These are phyloP conservation scores for Patella pellucida DNA, from an alignment of 2,888 invertebrate genomes.

Conservation along the genomic window DNA sequence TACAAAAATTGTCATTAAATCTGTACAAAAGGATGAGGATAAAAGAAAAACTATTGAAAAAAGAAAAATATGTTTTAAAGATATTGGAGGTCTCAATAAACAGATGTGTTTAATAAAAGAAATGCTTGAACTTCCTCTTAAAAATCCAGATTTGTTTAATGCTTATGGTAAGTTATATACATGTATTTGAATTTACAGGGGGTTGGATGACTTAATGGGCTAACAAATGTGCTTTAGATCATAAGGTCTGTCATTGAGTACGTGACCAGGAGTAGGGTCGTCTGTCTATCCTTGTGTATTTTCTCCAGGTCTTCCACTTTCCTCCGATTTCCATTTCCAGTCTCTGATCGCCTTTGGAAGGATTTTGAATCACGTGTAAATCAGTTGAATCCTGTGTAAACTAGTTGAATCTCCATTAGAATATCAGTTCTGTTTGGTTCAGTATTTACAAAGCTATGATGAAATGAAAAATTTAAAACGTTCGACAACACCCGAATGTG, in stretches of 20 bases:
- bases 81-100: conserved; percentile 51
- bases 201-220: neutral
- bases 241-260: too few species aligned
- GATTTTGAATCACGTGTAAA: neutral
- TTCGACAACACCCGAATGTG: too few species aligned
- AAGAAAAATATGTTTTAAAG: conserved; percentile 34
- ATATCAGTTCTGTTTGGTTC: too few species aligned
- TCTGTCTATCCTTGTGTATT: too few species aligned
- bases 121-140: conserved; percentile 50
- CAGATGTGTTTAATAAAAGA: conserved; percentile 54
- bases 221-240: neutral
- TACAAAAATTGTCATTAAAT: conserved; percentile 34
- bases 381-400: neutral
- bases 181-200: neutral
- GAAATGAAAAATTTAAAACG: too few species aligned
- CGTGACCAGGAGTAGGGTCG: too few species aligned
- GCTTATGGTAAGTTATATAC: conserved; percentile 45
- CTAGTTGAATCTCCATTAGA: neutral
- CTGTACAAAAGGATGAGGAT: neutral
- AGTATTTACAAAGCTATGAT: too few species aligned
- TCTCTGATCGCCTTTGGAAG: too few species aligned
- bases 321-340: too few species aligned
- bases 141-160: conserved; percentile 50
- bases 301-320: too few species aligned
- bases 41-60: neutral